These are phyloP conservation scores for Rotaria sp. DNA, from an alignment of 2,888 invertebrate species.

Conservation along the genomic window DNA sequence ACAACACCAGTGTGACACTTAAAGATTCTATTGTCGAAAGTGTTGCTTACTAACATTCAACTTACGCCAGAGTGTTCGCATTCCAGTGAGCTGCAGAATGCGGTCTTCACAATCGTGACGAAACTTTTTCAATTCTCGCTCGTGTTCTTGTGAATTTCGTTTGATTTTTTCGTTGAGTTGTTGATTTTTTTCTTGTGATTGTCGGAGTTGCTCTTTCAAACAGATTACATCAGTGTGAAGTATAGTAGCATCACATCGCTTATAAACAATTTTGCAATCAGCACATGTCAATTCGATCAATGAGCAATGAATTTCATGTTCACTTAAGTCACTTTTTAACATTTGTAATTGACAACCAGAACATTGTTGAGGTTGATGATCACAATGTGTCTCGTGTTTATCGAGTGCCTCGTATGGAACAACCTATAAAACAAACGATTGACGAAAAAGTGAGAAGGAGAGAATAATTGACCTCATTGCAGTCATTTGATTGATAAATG, in stretches of 20 bases:
- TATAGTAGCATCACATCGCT: neutral
- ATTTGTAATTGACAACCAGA: neutral
- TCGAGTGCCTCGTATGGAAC: neutral
- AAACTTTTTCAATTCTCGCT: neutral
- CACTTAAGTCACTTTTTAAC: neutral
- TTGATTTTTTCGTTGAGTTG: neutral
- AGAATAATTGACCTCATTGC: neutral
- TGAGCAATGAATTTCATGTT: neutral
- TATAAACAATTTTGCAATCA: neutral
- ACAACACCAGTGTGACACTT: too few relatives aligned
- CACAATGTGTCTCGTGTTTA: neutral
- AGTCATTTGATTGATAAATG: neutral
- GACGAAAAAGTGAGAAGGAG: neutral
- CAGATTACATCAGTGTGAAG: too few relatives aligned
- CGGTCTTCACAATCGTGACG: neutral
- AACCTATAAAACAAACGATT: neutral
- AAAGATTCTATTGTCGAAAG: too few relatives aligned
- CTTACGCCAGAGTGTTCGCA: neutral
- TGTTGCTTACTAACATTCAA: too few relatives aligned
- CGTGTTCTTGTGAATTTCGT: neutral
- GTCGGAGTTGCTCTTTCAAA: neutral
- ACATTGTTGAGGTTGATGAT: neutral
- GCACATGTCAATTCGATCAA: neutral
- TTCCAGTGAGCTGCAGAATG: neutral
- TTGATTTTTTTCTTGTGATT: neutral